Conservation (phyloP, 2,113 vertebrate genomes). For the Apodemus sylvaticus region DNA sequence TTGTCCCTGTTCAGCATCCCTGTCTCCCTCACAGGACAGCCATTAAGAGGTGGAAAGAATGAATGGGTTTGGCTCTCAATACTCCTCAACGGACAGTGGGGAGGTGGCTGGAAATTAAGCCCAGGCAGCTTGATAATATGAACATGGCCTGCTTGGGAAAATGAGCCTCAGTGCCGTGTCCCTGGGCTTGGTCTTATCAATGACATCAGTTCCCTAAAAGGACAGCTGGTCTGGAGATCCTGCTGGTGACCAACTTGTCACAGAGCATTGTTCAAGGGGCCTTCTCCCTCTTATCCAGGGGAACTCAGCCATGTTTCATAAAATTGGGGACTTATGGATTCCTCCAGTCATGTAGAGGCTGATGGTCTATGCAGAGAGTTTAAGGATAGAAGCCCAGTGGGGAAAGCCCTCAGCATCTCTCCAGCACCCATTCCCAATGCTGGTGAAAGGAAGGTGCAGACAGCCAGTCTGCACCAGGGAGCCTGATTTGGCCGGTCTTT, state of each 20-base stretch:
- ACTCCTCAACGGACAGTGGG: slow-evolving; percentile 21
- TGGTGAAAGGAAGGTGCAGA: background rate
- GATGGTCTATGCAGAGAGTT: background rate
- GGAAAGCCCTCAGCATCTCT: too few species aligned
- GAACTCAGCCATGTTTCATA: fast-evolving
- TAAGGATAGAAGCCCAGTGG: fast-evolving
- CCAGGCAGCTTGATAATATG: slow-evolving; percentile 4
- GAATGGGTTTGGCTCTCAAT: slow-evolving; percentile 60
- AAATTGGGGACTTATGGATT: background rate
- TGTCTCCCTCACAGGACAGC: slow-evolving; percentile 26
- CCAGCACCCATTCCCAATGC: too few species aligned
- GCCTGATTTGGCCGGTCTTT: background rate
- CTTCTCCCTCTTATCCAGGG: background rate
- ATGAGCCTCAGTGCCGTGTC: background rate
- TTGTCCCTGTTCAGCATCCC: background rate
- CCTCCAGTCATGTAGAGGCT: background rate
- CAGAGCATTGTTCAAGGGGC: fast-evolving
- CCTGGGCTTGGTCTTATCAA: background rate
- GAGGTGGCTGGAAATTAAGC: slow-evolving; percentile 58
- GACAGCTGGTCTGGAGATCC: background rate
- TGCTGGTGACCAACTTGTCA: background rate
- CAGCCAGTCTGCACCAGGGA: background rate
- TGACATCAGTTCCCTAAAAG: slow-evolving; percentile 32
- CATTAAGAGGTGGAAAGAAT: slow-evolving; percentile 52
- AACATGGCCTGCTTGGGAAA: background rate